Evolutionary conservation across 2,888 invertebrate genomes (phyloP), one percentile per base, ranked within the genome.

Genomic region (Agrotis puta): DNA sequence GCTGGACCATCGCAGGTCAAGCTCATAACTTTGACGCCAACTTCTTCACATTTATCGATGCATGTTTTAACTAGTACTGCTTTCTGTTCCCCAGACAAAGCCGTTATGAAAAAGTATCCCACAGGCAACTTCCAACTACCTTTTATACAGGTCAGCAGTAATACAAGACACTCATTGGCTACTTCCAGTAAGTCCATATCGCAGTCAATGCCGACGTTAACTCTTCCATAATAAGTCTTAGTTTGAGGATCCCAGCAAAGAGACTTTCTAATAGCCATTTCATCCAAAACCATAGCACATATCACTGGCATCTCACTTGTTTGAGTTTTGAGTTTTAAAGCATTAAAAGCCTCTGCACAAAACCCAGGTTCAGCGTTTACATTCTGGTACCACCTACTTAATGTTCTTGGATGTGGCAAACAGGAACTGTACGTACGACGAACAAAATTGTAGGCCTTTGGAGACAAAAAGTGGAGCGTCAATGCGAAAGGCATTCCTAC

Each of bases 201-300:
- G 18, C 50, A 24, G 39, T 64, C 51, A 47, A n/a, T 11, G 18
- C 79, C 77, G 45, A 51, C 18, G 48, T 77, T 53, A 43, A 74
- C 77, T 39, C 69, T n/a, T 11, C 74, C 76, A 54, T 64, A 65
- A 77, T 77, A 77, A 22, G 27, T 77, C 51, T 73, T 63, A 0
- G 54, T 57, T 58, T 73, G 27, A 3, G 71, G 47, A 69, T 81
- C 71, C 78, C 78, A 79, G 18, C 20, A 45, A 13, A 78, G 51
- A 22, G 58, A 61, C 50, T 77, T 70, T 66, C 77, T 73, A 53
- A 78, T 81, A 9, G 74, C 56, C 73, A 63, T 79, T 59, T 81
- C 80, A 48, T 74, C 78, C 1, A 78, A 56, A 14, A 64, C 59
- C 22, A 78, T 11, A 2, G 74, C 47, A 53, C 75, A 74, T 20